phyloP scores from a whole-genome alignment of 2,888 invertebrate genomes.

The Rhorus exstirpatorius region DNA sequence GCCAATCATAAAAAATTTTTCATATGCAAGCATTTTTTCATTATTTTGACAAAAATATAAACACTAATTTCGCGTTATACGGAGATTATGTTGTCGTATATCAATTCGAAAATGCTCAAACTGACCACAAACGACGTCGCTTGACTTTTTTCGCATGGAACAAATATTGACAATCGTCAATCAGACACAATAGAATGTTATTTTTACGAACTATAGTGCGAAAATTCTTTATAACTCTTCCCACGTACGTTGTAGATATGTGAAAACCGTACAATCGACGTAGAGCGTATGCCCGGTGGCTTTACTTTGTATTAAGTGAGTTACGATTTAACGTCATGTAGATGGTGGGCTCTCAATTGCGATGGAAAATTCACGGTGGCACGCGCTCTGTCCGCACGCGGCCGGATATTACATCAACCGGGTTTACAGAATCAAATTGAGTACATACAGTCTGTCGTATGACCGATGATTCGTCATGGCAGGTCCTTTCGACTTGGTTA shows the following conservation, averaged over 20 bases:
- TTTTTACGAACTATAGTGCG: slow-evolving; percentile 4
- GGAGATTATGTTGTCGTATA: no score
- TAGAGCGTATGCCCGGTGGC: slow-evolving; percentile 19
- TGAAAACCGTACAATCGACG: background rate
- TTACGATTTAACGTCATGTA: slow-evolving; percentile 68
- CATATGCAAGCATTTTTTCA: no score
- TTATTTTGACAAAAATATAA: no score
- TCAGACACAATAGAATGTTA: slow-evolving; percentile 62
- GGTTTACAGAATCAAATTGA: slow-evolving; percentile 34
- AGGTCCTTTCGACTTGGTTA: background rate
- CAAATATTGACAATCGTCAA: slow-evolving; percentile 67
- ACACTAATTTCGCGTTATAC: no score
- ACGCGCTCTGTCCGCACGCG: slow-evolving; percentile 63
- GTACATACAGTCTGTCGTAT: slow-evolving; percentile 4
- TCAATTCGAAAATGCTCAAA: background rate
- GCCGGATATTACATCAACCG: slow-evolving; percentile 36
- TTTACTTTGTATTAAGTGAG: slow-evolving; percentile 61
- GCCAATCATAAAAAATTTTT: no score
- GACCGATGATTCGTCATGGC: slow-evolving; percentile 29
- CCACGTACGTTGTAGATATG: slow-evolving; percentile 14
- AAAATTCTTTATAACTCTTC: slow-evolving; percentile 47
- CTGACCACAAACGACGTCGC: no score
- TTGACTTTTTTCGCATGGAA: background rate
- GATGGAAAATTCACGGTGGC: slow-evolving; percentile 66
- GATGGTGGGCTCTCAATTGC: slow-evolving; percentile 12